Conservation (phyloP, 2,113 vertebrate genomes). For the Psammodynastes pulverulentus region DNA sequence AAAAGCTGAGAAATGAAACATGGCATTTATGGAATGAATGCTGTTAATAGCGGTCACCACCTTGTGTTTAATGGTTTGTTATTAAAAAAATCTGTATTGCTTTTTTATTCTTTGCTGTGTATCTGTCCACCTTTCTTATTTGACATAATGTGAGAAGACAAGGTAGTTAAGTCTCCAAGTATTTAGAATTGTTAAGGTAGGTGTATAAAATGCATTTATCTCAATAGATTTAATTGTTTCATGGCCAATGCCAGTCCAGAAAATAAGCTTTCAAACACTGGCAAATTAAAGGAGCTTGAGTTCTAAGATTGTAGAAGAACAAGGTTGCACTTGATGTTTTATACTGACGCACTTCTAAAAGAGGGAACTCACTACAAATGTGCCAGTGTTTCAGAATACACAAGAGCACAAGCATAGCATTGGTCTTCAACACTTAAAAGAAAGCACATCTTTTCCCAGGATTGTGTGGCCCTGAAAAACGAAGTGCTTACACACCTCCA, state of each 20-base stretch:
- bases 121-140: neutral
- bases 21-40: slow-evolving; percentile 52
- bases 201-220: neutral
- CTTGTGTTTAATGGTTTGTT: slow-evolving; percentile 50
- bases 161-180: neutral
- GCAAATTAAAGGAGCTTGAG: neutral
- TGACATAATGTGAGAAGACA: neutral
- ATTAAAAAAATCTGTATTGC: slow-evolving; percentile 23
- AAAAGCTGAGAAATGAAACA: slow-evolving; percentile 53
- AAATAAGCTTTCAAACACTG: neutral
- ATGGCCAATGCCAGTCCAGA: neutral
- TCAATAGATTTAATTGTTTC: neutral
- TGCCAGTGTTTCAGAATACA: neutral
- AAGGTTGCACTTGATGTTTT: neutral
- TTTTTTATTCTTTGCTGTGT: neutral
- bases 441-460: neutral
- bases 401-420: neutral
- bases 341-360: neutral
- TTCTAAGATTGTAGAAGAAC: neutral
- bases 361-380: neutral
- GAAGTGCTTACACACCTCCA: neutral
- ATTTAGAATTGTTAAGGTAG: neutral
- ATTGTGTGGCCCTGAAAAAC: neutral
- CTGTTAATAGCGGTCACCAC: slow-evolving; percentile 44
- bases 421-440: neutral